phyloP scores from a whole-genome alignment of 2,797 vertebrate genomes.

The Sebastes taczanowskii region DNA sequence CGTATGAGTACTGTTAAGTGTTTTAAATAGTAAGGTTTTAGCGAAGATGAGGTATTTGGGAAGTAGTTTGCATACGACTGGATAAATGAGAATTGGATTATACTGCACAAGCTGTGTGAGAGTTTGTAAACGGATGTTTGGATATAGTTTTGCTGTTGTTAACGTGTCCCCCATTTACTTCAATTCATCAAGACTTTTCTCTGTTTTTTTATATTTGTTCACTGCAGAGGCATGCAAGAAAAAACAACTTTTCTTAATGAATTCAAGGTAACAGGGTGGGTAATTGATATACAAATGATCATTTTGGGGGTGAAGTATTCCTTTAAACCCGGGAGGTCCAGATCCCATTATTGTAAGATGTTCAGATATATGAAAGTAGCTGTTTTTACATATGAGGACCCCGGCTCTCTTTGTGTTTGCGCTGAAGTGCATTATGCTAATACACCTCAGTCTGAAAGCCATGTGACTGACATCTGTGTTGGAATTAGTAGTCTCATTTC shows the following conservation, averaged over 20 bases:
- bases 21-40: not conserved
- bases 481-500: not conserved
- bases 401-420: conserved; percentile 6
- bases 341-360: conserved; percentile 37
- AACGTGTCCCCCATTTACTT: not conserved
- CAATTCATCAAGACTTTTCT: not conserved
- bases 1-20: not conserved
- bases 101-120: not conserved
- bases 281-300: not conserved
- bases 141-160: not conserved
- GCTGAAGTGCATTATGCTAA: not conserved
- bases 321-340: conserved; percentile 24
- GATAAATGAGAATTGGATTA: not conserved
- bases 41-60: not conserved
- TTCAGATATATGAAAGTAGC: conserved; percentile 6
- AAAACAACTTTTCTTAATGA: not conserved
- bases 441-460: not conserved
- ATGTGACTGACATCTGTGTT: not conserved
- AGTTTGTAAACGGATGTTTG: not conserved
- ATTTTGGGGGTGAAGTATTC: not conserved
- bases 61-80: not conserved
- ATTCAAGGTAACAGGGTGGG: not conserved
- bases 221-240: not conserved
- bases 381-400: conserved; percentile 1
- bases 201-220: not conserved